Evolutionary conservation across 2,888 invertebrate species (phyloP), one percentile per base, ranked within the genome.

Genomic region (Sepioteuthis lessoniana): DNA sequence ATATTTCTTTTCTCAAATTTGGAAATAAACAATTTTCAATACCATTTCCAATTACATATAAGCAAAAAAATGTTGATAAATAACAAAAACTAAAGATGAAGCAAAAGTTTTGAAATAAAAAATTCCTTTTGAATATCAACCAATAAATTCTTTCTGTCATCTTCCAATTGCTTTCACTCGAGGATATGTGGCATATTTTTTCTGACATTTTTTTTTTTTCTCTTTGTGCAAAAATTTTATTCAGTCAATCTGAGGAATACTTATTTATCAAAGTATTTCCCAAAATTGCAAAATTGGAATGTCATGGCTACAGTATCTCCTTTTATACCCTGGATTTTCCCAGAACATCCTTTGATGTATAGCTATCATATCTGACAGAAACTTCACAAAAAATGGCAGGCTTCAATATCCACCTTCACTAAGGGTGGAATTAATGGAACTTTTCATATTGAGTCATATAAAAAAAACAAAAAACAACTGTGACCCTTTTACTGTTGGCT

Each of bases 191-290:
- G n/a, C n/a, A 35, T n/a, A 76, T n/a, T 76, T 76, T 76, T 76
- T n/a, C n/a, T 10, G 7, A n/a, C 1, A 21, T 35, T 76, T 13
- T 76, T 35, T 55, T 55, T 76, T 35, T 76, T 42, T 42, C 42
- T 19, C 76, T 76, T 35, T 76, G 76, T 76, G 76, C n/a, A 76
- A 76, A 76, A n/a, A 35, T 76, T 76, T 76, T n/a, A 76, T 76
- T n/a, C n/a, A n/a, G 76, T 76, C n/a, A 76, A 35, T 13, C 76
- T 76, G n/a, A n/a, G n/a, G 76, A 76, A 76, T 76, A n/a, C n/a
- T 76, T 76, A 76, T 76, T 76, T 35, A 76, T 76, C 76, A 76
- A 76, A 76, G 76, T 76, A 76, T 76, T 76, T 76, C 76, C n/a
- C n/a, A 35, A 76, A 76, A 76, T 76, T 76, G 76, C n/a, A 76